Evolutionary conservation across 2,797 vertebrate species (phyloP).

Genomic region (Scolopax bukidnonensis): DNA sequence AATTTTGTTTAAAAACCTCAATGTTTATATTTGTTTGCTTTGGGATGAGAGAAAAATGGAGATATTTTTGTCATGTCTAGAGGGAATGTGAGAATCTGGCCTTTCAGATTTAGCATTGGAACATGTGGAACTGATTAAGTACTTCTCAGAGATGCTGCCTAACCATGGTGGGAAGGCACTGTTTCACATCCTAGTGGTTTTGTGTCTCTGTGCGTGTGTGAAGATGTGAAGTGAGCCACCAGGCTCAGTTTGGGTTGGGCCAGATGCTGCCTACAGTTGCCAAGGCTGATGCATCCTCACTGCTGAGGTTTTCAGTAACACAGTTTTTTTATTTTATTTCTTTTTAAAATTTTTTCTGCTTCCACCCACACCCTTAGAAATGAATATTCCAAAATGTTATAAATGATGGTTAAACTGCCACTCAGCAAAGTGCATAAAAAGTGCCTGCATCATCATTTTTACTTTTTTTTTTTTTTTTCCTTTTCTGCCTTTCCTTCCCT

Average conservation of each 20-base stretch:
- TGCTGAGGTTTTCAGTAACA: neutral
- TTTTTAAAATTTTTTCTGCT: neutral
- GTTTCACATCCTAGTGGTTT: neutral
- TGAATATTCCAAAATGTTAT: neutral
- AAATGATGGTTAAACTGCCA: neutral
- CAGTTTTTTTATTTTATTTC: too few species aligned
- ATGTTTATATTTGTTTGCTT: neutral
- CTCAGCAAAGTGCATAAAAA: neutral
- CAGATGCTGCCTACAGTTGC: rapidly evolving
- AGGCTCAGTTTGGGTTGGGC: neutral
- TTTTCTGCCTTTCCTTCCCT: neutral
- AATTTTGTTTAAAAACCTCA: neutral
- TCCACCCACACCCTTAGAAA: neutral
- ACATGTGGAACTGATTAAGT: neutral
- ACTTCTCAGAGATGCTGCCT: neutral
- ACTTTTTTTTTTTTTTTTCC: neutral
- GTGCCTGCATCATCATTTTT: neutral
- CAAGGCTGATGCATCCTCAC: neutral
- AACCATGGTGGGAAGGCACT: neutral
- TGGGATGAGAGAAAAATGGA: neutral
- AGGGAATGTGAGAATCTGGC: neutral
- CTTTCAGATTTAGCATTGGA: neutral
- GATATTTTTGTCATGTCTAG: neutral
- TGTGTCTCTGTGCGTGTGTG: neutral
- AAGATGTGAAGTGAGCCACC: neutral